Percentiles rank a stretch among this genome's conserved stretches.
phyloP scores from a whole-genome alignment of 92 coral and sea anemone genomes.

The Actinernus sp. region DNA sequence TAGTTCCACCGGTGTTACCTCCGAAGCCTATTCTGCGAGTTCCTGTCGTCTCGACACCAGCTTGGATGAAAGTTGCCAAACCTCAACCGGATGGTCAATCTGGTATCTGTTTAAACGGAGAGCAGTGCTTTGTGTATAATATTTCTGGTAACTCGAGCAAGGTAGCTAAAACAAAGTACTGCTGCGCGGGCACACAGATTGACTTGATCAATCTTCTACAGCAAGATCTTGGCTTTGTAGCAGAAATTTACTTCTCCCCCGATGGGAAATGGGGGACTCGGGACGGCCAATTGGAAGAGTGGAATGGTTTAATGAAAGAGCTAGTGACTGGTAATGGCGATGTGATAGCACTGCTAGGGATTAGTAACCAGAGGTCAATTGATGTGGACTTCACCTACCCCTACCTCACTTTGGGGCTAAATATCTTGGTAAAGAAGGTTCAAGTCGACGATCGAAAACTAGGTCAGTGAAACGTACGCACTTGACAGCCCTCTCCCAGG shows the following conservation, averaged over 20 bases:
- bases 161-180: constrained; percentile 1
- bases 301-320: constrained; percentile 62
- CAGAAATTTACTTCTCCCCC: constrained; percentile 41
- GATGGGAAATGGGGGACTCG: constrained; percentile 59
- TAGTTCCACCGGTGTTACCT: constrained; percentile 24
- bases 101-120: constrained; percentile 39
- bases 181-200: constrained; percentile 67
- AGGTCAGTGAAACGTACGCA: neutral
- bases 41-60: constrained; percentile 47
- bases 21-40: constrained; percentile 59
- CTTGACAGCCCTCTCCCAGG: too few species aligned
- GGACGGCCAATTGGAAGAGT: constrained; percentile 1
- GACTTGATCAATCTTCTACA: constrained; percentile 53
- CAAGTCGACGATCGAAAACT: neutral
- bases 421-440: constrained; percentile 57
- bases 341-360: constrained; percentile 50
- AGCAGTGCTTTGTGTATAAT: constrained; percentile 32
- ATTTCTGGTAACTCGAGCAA: constrained; percentile 1
- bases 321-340: constrained; percentile 55
- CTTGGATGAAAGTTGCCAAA: constrained; percentile 42
- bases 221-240: constrained; percentile 53
- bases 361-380: constrained; percentile 18
- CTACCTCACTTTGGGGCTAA: constrained; percentile 39
- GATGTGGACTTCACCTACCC: constrained; percentile 57
- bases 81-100: constrained; percentile 7